Evolutionary conservation across 2,797 vertebrate species (phyloP).

Genomic region (Chanos chanos): DNA sequence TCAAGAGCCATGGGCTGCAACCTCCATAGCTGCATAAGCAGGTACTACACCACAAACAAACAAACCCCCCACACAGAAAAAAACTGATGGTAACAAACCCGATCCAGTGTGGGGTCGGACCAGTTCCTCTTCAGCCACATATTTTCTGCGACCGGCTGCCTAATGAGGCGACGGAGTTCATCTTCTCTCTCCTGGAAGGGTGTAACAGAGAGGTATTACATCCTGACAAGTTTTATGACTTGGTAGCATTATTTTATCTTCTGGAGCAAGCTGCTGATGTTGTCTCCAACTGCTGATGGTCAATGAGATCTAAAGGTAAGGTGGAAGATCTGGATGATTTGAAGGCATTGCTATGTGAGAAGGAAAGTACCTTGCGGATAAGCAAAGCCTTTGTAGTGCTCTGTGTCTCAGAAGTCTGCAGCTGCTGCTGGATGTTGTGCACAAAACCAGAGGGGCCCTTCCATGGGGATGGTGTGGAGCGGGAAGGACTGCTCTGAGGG

Average conservation of each 20-base stretch:
- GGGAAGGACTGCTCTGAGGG: conserved; percentile 22
- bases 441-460: conserved; percentile 56
- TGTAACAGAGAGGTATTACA: conserved; percentile 12
- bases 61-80: not conserved
- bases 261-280: too few relatives aligned
- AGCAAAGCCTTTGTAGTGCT: conserved; percentile 62
- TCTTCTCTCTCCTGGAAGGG: conserved; percentile 61
- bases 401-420: conserved; percentile 52
- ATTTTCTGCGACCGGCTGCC: conserved; percentile 68
- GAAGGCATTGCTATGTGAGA: not conserved
- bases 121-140: conserved; percentile 70
- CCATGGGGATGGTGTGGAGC: conserved; percentile 24
- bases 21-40: not conserved
- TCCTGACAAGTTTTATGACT: not conserved
- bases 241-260: too few relatives aligned
- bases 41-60: not conserved
- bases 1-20: too few relatives aligned
- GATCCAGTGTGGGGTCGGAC: conserved; percentile 60
- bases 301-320: too few relatives aligned
- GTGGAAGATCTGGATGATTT: too few relatives aligned
- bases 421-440: conserved; percentile 63
- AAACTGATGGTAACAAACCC: conserved; percentile 46
- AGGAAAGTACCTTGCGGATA: conserved; percentile 64
- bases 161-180: conserved; percentile 59
- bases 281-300: not conserved